Percentiles rank a stretch among this genome's conserved stretches.
phyloP scores from a whole-genome alignment of 2,797 vertebrate species.

The Anomalospiza imberbis region DNA sequence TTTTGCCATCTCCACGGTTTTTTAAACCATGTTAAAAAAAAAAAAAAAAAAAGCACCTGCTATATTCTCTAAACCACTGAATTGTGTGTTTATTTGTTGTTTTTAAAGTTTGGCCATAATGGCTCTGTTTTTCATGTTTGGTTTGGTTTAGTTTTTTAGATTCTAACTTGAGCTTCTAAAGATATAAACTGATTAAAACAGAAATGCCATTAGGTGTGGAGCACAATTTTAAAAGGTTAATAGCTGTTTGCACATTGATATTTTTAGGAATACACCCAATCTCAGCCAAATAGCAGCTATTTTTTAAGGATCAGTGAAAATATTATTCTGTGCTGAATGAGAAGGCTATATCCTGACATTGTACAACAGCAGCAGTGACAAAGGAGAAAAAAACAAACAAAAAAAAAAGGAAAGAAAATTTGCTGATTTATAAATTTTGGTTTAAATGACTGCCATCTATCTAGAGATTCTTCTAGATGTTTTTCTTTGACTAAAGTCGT shows the following conservation, averaged over 20 bases:
- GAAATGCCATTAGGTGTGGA: neutral
- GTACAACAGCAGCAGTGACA: neutral
- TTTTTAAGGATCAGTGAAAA: neutral
- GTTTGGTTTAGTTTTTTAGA: neutral
- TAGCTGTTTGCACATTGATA: neutral
- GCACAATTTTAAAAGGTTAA: neutral
- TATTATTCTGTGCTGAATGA: neutral
- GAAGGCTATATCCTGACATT: neutral
- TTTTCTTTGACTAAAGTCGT: neutral
- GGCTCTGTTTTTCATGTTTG: neutral
- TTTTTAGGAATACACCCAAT: neutral
- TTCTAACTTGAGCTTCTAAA: neutral
- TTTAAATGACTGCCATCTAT: neutral
- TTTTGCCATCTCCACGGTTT: neutral
- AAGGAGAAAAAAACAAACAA: too few relatives aligned
- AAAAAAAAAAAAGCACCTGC: fast-evolving
- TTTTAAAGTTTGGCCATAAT: neutral
- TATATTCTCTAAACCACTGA: neutral
- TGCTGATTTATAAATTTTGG: neutral
- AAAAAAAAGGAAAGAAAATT: fast-evolving
- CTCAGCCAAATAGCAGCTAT: neutral
- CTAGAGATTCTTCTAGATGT: neutral
- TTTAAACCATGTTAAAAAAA: neutral
- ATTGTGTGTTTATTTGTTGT: neutral
- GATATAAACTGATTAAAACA: neutral